phyloP scores from a whole-genome alignment of 2,888 invertebrate genomes.

The Apotomis capreana region DNA sequence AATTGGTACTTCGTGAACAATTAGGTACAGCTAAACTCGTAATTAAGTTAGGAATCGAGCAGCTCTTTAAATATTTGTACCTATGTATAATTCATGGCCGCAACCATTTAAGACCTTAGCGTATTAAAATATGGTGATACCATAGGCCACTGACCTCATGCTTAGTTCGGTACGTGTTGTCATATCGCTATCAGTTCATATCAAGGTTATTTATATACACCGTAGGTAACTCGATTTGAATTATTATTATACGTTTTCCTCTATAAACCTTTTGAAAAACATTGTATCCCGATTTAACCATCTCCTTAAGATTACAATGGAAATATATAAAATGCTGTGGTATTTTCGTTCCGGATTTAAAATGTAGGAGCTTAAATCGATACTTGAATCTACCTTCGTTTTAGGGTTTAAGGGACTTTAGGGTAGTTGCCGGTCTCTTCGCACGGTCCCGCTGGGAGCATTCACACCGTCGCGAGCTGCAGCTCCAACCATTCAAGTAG shows the following conservation, averaged over 20 bases:
- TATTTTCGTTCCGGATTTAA: too few relatives aligned
- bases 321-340: too few relatives aligned
- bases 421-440: background rate
- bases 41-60: constrained; percentile 17
- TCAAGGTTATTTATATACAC: constrained; percentile 37
- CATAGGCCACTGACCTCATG: constrained; percentile 39
- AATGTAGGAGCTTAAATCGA: too few relatives aligned
- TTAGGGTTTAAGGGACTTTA: too few relatives aligned
- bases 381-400: too few relatives aligned
- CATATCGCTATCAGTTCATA: constrained; percentile 34
- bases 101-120: constrained; percentile 8
- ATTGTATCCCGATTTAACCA: too few relatives aligned
- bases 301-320: too few relatives aligned
- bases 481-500: constrained; percentile 21
- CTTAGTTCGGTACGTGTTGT: constrained; percentile 29
- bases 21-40: constrained; percentile 1
- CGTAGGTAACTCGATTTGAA: constrained; percentile 2
- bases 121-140: constrained; percentile 39
- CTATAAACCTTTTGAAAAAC: background rate
- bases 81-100: constrained; percentile 24
- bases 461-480: constrained; percentile 25
- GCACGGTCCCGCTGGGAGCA: background rate
- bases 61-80: constrained; percentile 21
- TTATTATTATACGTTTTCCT: background rate
- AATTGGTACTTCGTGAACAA: constrained; percentile 27